phyloP scores from a whole-genome alignment of 2,797 vertebrate genomes.

The Eulemur rubriventer region DNA sequence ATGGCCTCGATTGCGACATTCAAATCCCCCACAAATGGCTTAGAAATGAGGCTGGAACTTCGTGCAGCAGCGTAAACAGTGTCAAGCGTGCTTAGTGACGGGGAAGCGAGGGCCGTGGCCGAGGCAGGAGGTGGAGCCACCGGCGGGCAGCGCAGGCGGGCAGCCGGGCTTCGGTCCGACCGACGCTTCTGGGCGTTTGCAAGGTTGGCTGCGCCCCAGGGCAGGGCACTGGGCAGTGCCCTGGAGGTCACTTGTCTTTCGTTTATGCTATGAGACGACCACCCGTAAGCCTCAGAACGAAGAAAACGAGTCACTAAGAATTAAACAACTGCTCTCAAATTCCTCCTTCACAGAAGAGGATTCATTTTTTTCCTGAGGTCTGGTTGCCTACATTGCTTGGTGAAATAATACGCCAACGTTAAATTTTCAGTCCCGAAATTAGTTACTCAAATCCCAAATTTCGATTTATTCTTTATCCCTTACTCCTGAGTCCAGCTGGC shows the following conservation, averaged over 20 bases:
- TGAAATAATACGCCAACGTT: fast-evolving
- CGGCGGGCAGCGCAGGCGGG: fast-evolving
- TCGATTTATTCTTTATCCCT: not conserved
- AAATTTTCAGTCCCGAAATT: not conserved
- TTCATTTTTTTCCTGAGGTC: too few species aligned
- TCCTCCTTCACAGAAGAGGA: not conserved
- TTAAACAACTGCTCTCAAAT: too few species aligned
- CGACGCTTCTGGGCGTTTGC: fast-evolving
- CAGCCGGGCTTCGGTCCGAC: fast-evolving
- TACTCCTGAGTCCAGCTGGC: not conserved
- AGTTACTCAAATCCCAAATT: not conserved
- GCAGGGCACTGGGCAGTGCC: fast-evolving
- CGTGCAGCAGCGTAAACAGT: not conserved
- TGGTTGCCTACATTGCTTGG: fast-evolving
- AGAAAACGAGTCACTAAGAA: not conserved
- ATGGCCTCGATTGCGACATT: not conserved
- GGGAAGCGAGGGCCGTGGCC: not conserved
- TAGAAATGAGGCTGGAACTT: not conserved
- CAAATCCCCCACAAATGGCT: fast-evolving
- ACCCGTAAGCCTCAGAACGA: fast-evolving
- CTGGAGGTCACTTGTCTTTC: fast-evolving
- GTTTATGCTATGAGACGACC: fast-evolving
- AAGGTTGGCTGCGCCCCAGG: fast-evolving
- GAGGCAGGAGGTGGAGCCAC: fast-evolving
- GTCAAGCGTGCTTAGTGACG: not conserved